Conservation (phyloP, 2,797 vertebrate genomes). For the Megalops cyprinoides region DNA sequence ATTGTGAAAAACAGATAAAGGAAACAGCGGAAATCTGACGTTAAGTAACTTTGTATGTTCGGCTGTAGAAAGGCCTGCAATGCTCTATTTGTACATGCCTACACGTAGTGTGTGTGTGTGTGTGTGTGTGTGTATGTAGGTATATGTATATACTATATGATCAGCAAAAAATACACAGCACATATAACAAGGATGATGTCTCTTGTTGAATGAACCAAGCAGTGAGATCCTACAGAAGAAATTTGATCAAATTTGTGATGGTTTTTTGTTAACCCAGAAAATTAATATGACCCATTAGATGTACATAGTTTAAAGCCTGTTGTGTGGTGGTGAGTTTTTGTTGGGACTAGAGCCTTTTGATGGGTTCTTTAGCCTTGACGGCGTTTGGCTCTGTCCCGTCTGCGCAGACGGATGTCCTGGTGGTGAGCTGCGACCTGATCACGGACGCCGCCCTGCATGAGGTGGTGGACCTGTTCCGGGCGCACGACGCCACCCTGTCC, state of each 20-base stretch:
- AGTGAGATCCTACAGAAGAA: background rate
- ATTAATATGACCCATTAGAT: too few relatives aligned
- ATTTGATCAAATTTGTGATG: background rate
- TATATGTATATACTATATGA: too few relatives aligned
- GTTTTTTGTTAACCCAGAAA: too few relatives aligned
- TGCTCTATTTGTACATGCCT: background rate
- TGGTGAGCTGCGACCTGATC: slow-evolving; percentile 95
- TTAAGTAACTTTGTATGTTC: background rate
- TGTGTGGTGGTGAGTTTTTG: background rate
- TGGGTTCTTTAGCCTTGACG: background rate
- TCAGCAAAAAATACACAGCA: too few relatives aligned
- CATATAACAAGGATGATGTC: background rate
- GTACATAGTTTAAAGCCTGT: background rate
- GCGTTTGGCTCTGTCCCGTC: background rate
- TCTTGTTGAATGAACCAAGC: background rate
- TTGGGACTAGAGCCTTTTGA: too few relatives aligned
- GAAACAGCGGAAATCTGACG: background rate
- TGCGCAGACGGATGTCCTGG: slow-evolving; percentile 88
- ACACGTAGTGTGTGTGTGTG: background rate
- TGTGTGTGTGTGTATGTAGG: background rate
- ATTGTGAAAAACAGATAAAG: slow-evolving; percentile 15
- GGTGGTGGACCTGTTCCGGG: slow-evolving; percentile 94
- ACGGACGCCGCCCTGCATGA: slow-evolving; percentile 92
- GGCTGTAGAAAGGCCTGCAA: background rate
- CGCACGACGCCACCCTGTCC: slow-evolving; percentile 91